phyloP scores from a whole-genome alignment of 2,797 vertebrate species.

The Hydrophis major region DNA sequence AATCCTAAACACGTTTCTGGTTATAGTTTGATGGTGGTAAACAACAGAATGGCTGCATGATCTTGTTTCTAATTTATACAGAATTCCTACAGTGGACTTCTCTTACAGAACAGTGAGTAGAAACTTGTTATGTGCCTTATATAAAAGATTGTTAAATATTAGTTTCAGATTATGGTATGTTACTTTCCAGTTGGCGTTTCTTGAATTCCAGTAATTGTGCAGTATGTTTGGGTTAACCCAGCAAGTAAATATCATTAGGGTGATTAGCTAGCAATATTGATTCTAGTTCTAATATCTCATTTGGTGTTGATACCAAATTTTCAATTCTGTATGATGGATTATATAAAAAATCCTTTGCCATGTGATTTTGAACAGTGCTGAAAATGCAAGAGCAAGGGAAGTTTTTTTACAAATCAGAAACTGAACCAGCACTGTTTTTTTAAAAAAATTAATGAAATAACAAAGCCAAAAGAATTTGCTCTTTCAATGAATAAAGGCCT shows the following conservation, averaged over 20 bases:
- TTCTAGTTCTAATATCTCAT: neutral
- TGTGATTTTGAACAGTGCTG: neutral
- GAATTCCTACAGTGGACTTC: neutral
- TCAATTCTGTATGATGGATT: neutral
- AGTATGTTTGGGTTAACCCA: neutral
- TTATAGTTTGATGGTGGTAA: neutral
- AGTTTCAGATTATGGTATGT: neutral
- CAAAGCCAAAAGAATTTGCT: neutral
- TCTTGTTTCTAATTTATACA: neutral
- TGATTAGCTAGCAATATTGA: neutral
- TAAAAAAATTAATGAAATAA: neutral
- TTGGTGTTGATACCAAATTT: neutral
- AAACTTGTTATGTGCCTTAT: neutral
- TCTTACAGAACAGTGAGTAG: neutral
- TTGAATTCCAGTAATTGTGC: neutral
- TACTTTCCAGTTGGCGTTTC: neutral
- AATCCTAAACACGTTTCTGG: neutral
- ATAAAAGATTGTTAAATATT: neutral
- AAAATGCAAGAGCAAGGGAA: neutral
- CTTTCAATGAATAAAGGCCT: conserved; percentile 3
- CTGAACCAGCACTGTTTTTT: neutral
- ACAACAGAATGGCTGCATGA: neutral
- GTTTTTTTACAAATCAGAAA: conserved; percentile 4
- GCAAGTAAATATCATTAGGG: neutral
- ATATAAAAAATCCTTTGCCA: neutral